Conservation (phyloP, 2,113 vertebrate genomes). For the Hyla sarda region DNA sequence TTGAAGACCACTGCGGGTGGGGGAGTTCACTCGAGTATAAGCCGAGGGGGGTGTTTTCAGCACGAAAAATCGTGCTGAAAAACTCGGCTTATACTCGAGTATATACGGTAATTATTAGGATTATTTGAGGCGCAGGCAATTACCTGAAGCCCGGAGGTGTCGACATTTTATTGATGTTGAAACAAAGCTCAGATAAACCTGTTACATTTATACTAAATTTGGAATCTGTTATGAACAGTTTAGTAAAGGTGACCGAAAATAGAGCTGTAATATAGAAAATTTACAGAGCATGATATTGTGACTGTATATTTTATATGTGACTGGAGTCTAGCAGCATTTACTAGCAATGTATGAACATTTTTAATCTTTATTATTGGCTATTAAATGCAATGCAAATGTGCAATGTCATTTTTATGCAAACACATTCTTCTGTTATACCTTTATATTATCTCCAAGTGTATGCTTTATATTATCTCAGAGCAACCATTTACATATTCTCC, state of each 20-base stretch:
- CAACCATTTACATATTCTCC: too few relatives aligned
- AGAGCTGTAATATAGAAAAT: not conserved
- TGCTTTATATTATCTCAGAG: too few relatives aligned
- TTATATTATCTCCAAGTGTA: too few relatives aligned
- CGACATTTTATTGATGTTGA: not conserved
- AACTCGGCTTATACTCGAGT: too few relatives aligned
- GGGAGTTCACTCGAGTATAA: too few relatives aligned
- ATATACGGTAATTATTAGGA: too few relatives aligned
- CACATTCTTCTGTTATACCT: not conserved
- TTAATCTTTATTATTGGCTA: not conserved
- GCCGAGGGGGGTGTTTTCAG: too few relatives aligned
- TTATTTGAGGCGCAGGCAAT: too few relatives aligned
- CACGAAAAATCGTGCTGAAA: too few relatives aligned
- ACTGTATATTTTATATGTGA: not conserved
- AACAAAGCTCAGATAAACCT: constrained; percentile 22
- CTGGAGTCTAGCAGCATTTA: not conserved
- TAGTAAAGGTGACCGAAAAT: not conserved
- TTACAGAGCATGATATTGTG: not conserved
- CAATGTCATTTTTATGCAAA: not conserved
- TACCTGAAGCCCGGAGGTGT: not conserved
- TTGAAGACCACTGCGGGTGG: too few relatives aligned
- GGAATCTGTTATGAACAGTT: constrained; percentile 8
- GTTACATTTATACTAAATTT: constrained; percentile 4
- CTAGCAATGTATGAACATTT: not conserved
- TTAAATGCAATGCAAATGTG: not conserved